Evolutionary conservation across 2,113 vertebrate genomes (phyloP), one percentile per base, ranked within the genome.

Genomic region (Lepisosteus oculatus): DNA sequence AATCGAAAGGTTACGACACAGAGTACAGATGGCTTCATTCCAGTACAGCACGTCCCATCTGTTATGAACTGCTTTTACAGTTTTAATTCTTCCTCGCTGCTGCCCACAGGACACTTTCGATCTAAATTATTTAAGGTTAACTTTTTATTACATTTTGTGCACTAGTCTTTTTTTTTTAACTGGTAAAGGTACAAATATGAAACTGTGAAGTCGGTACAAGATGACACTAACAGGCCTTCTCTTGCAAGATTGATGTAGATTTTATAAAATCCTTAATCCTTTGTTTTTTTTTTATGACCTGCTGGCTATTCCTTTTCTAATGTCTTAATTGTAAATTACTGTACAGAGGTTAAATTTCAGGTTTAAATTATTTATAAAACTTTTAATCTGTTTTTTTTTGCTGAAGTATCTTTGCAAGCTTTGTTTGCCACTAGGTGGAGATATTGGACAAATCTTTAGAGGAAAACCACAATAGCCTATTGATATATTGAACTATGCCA

Each of bases 21-120:
- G 90, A 8, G 86, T 99, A 73, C 92, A 94, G 13, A 76, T 95
- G 89, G 95, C 94, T 43, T 95, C 95, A 41, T 97, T 97, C 80
- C 95, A 95, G 79, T 92, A 94, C 69, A 90, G 89, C 84, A 92
- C 87, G 45, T 92, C 89, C 73, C 80, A 76, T 69, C 79, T 87
- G 14, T 87, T 91, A 76, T 88, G 81, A 87, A 9, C 29, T 17
- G 8, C 47, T 9, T 9, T 51, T 9, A 9, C 3, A 1, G 9
- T 9, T 51, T 51, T 51, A 5, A 51, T 51, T 51, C 5, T 51
- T 29, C 47, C 5, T 9, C 3, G 47, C 47, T 51, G 47, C 47
- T 51, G 47, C 47, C 9, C 47, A 51, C 47, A 51, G 9, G 47
- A 51, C 47, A 51, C 5, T 51, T 51, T 51, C 1, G 9, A 51